Conservation (phyloP, 2,113 vertebrate genomes). For the Aptenodytes patagonicus region DNA sequence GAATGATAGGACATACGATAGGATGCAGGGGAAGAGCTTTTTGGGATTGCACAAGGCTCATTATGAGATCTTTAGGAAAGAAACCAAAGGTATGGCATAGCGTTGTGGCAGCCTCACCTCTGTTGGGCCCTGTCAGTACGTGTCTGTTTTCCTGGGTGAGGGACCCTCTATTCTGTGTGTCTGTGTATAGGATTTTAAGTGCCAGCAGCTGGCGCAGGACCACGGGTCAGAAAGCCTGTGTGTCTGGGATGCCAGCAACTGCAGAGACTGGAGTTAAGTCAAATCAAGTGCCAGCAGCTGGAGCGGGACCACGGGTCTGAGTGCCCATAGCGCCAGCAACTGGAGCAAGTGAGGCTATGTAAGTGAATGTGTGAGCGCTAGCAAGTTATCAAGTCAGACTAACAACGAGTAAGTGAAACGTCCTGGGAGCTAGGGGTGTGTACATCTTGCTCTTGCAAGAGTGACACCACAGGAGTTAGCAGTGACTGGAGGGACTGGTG, state of each 20-base stretch:
- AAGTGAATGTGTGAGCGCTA: not conserved
- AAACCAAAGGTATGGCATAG: not conserved
- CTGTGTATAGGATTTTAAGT: not conserved
- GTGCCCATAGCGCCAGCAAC: not conserved
- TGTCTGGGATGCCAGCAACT: not conserved
- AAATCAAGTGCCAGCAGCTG: not conserved
- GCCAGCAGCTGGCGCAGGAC: not conserved
- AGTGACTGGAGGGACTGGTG: not conserved
- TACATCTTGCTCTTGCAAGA: not conserved
- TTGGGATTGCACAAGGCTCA: not conserved
- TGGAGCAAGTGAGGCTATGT: not conserved
- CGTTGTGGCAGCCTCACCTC: not conserved
- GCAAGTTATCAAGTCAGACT: not conserved
- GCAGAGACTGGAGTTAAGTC: not conserved
- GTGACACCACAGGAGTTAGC: not conserved
- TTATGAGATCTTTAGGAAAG: not conserved
- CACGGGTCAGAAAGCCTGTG: not conserved
- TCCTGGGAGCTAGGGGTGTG: not conserved
- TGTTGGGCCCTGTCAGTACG: not conserved
- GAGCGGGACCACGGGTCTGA: not conserved
- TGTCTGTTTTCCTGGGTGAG: not conserved
- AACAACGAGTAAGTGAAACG: rapidly evolving
- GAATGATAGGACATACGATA: not conserved
- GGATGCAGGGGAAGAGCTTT: not conserved
- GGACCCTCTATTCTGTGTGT: not conserved